Evolutionary conservation across 2,797 vertebrate species (phyloP).

Genomic region (Harpagifer antarcticus): DNA sequence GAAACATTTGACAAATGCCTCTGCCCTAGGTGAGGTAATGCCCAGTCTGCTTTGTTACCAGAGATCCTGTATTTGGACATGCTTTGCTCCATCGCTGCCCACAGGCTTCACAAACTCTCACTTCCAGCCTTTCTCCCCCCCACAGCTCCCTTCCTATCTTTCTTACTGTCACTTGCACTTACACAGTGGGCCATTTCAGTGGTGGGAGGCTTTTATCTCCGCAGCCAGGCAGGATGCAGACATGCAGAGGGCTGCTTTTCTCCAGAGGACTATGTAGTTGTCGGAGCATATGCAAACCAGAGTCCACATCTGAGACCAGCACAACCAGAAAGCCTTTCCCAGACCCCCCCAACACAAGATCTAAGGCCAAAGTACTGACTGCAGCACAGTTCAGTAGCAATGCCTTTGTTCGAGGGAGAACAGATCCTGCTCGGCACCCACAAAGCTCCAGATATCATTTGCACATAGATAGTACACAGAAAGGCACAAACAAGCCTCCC

Average conservation of each 20-base stretch:
- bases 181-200: constrained; percentile 66
- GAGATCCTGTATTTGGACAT: constrained; percentile 51
- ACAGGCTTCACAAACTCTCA: constrained; percentile 55
- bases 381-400: constrained; percentile 25
- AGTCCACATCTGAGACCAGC: constrained; percentile 63
- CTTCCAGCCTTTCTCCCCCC: constrained; percentile 34
- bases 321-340: constrained; percentile 41
- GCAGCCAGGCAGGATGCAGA: constrained; percentile 65
- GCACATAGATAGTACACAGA: constrained; percentile 16
- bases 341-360: constrained; percentile 46
- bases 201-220: constrained; percentile 75
- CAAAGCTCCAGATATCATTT: constrained; percentile 31
- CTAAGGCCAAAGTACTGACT: constrained; percentile 42
- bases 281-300: constrained; percentile 58
- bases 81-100: constrained; percentile 52
- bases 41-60: constrained; percentile 27
- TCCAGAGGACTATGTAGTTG: constrained; percentile 55
- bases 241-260: constrained; percentile 59
- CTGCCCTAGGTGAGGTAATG: constrained; percentile 35
- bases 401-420: constrained; percentile 46
- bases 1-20: constrained; percentile 48
- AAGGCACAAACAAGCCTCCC: constrained; percentile 21
- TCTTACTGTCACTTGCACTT: constrained; percentile 75
- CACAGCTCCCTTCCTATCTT: constrained; percentile 49
- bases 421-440: constrained; percentile 31